Evolutionary conservation across 1,140 invertebrate genomes (phyloP), one percentile per base, ranked within the genome.

Genomic region (Pseudomyrmex concolor): DNA sequence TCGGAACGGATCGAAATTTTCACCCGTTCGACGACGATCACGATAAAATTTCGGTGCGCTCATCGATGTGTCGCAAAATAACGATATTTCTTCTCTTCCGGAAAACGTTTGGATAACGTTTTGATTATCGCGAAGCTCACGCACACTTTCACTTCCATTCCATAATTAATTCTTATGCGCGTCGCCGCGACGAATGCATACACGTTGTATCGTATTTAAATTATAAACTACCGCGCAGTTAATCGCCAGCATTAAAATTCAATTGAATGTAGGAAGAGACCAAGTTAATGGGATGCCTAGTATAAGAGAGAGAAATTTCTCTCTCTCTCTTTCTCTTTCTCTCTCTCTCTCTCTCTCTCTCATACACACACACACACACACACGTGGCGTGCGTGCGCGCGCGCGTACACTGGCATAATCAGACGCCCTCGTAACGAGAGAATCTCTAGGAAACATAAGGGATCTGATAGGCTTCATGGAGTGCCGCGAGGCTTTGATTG

Each of bases 391-490:
- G 55, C 25, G 25, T 17, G 48, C 62, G 48, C 12, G 62, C 19
- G 43, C 25, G 55, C 63, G 19, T 4, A 51, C 17, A 19, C 76
- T n/a, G 60, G 51, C 66, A 63, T 57, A 71, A 73, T 71, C 76
- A 66, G 66, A 80, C 55, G 66, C 66, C 67, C 76, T 80, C 76
- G 66, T 80, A 59, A 51, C 78, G 17, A 45, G 64, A 54, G 54
- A 84, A 67, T 50, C 76, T 63, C 63, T 77, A 60, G 81, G 81
- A 86, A 78, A 86, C 67, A 83, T 88, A 88, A 88, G 84, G 87
- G 86, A 88, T 85, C 78, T 84, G 84, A 89, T 89, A 89, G 88
- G 80, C 83, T 87, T 89, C 78, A 87, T 85, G 85, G 83, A 87
- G 83, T 87, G 81, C 77, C 73, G 80, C 67, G 74, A 73, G 74